Evolutionary conservation across 2,113 vertebrate species (phyloP).

Genomic region (Ranitomeya variabilis): DNA sequence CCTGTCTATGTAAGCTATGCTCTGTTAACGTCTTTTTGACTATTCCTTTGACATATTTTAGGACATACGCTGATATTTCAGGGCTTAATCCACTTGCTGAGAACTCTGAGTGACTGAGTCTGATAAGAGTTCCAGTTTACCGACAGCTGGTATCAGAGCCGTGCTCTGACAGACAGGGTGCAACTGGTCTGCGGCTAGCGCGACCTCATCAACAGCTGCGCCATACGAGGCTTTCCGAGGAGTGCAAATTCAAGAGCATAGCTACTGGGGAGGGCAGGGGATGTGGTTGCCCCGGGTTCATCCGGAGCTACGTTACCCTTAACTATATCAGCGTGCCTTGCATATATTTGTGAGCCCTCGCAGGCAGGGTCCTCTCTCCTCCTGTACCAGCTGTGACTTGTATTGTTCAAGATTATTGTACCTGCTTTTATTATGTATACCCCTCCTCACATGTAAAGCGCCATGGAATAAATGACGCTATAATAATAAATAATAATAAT

Average conservation of each 20-base stretch:
- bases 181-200: not conserved
- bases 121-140: not conserved
- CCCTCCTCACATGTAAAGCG: too few relatives aligned
- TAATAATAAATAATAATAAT: too few relatives aligned
- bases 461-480: too few relatives aligned
- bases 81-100: not conserved
- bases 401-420: too few relatives aligned
- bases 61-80: not conserved
- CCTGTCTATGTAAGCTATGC: not conserved
- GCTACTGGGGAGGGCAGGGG: too few relatives aligned
- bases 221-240: not conserved
- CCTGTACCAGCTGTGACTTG: too few relatives aligned
- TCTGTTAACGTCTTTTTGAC: not conserved
- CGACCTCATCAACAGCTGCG: constrained; percentile 32
- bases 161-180: not conserved
- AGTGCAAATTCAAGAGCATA: not conserved
- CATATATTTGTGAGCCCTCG: too few relatives aligned
- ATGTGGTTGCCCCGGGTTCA: too few relatives aligned
- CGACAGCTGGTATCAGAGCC: constrained; percentile 9
- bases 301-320: too few relatives aligned
- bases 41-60: not conserved
- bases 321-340: too few relatives aligned
- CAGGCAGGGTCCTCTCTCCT: too few relatives aligned
- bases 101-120: not conserved
- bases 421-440: too few relatives aligned